phyloP scores from a whole-genome alignment of 64 coral and sea anemone genomes.

The Acropora tenuis region DNA sequence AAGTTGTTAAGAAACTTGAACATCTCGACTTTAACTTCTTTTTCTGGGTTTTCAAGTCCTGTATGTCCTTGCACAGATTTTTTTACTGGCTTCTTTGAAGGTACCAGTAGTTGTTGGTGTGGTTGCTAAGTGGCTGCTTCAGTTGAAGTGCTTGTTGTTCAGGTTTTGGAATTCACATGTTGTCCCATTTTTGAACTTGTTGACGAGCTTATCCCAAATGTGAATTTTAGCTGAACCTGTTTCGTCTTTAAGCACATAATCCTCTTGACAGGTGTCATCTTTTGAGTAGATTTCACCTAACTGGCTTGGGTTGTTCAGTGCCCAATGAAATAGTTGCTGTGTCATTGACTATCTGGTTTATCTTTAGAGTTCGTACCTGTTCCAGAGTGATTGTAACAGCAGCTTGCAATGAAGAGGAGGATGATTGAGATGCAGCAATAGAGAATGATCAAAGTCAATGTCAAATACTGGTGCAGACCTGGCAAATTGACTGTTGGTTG shows the following conservation, averaged over 20 bases:
- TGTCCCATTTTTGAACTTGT: slow-evolving; percentile 34
- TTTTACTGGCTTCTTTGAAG: too few species aligned
- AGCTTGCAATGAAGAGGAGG: slow-evolving; percentile 1
- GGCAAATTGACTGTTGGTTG: slow-evolving; percentile 54
- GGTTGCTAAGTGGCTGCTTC: slow-evolving; percentile 35
- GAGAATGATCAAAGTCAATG: slow-evolving; percentile 45
- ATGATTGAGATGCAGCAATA: slow-evolving; percentile 4
- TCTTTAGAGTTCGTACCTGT: slow-evolving; percentile 30
- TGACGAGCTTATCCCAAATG: slow-evolving; percentile 51
- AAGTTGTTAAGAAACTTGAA: slow-evolving; percentile 66
- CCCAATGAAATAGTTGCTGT: slow-evolving; percentile 49
- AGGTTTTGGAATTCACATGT: slow-evolving; percentile 39
- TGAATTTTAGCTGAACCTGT: slow-evolving; percentile 49
- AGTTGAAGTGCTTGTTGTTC: slow-evolving; percentile 34
- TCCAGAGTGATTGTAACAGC: slow-evolving; percentile 23
- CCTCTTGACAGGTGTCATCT: slow-evolving; percentile 51
- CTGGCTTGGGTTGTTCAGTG: slow-evolving; percentile 29
- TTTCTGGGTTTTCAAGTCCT: slow-evolving; percentile 62
- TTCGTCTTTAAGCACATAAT: slow-evolving; percentile 50
- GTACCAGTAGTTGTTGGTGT: too few species aligned
- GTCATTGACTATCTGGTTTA: slow-evolving; percentile 52
- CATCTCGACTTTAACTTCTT: slow-evolving; percentile 46
- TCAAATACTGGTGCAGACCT: slow-evolving; percentile 38
- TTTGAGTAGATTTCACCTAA: slow-evolving; percentile 47
- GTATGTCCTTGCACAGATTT: slow-evolving; percentile 51